A percentile compares a stretch with the other conserved stretches of the same genome.
Evolutionary conservation across 2,888 invertebrate genomes (phyloP).

Genomic region (Erannis defoliaria): DNA sequence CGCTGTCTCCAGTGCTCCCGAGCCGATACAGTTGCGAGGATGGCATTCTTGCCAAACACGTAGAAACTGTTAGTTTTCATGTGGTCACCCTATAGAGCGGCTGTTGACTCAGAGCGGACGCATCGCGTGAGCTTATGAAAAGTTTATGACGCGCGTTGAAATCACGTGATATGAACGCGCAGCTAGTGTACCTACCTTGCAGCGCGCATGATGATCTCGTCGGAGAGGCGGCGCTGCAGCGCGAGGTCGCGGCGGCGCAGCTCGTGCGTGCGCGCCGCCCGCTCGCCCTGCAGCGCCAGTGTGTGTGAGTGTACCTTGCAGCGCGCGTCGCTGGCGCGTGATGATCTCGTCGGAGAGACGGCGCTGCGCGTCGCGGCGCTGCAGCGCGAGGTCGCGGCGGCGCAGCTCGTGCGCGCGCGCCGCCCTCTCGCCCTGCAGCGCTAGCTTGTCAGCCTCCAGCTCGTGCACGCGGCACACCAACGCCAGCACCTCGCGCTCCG

Average conservation of each 20-base stretch:
- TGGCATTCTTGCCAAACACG: no score
- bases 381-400: constrained; percentile 93
- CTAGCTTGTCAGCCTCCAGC: constrained; percentile 97
- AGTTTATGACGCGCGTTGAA: no score
- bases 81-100: no score
- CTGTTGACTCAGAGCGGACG: no score
- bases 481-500: constrained; percentile 95
- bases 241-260: constrained; percentile 94
- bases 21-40: no score
- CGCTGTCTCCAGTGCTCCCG: no score
- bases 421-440: constrained; percentile 94
- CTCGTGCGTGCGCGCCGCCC: constrained; percentile 94
- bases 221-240: constrained; percentile 93
- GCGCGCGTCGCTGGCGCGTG: constrained; percentile 93
- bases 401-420: constrained; percentile 95
- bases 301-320: constrained; percentile 93
- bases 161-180: no score
- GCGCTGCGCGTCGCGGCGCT: constrained; percentile 94
- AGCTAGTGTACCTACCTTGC: no score
- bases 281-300: constrained; percentile 95
- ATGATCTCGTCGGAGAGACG: constrained; percentile 97
- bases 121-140: no score
- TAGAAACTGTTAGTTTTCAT: no score
- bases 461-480: constrained; percentile 97
- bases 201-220: constrained; percentile 97